Evolutionary conservation across 2,113 vertebrate genomes (phyloP), one percentile per base, ranked within the genome.

Genomic region (Microtus richardsoni): DNA sequence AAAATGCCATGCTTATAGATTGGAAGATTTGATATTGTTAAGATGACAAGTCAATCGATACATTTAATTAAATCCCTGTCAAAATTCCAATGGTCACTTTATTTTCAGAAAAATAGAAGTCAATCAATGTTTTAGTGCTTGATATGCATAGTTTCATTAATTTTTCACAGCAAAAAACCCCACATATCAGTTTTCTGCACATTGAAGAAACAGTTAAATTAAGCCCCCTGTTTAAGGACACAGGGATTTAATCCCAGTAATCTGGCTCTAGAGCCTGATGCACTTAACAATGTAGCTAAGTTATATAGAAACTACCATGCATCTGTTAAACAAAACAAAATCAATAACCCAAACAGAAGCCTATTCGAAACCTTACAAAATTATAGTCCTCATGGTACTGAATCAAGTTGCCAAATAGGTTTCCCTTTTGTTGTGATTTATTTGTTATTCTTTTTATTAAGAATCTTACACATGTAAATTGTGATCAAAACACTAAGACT

Each of bases 151-250:
- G 36, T 84, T 75, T 87, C 36, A 88, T 33, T 95, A 92, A 68
- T 70, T 84, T 36, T 36, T 83, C 77, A 89, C 5, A 68, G 30
- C 30, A 95, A 83, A 41, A 58, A 83, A 13, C 17, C 88, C 22
- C n/a, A 92, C 22, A 39, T n/a, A 66, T 68, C 62, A 39, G 17
- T 52, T 74, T 86, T 88, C 28, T 58, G 44, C 24, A 82, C 6
- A 91, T 66, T 66, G 24, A 89, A 68, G 70, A 84, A 92, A 89
- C 49, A 84, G 47, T 47, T 64, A 89, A 47, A 77, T 62, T 75
- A 77, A 36, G 16, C 60, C 52, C 44, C 33, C 79, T 74, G n/a
- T 68, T 66, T 71, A 75, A 39, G 11, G 30, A 73, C 44, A 58
- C 44, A 93, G 70, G 54, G 30, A 85, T 58, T 60, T 77, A 84